These are phyloP conservation scores for Trichogramma evanescens DNA, from an alignment of 2,888 invertebrate species.

Conservation along the genomic window DNA sequence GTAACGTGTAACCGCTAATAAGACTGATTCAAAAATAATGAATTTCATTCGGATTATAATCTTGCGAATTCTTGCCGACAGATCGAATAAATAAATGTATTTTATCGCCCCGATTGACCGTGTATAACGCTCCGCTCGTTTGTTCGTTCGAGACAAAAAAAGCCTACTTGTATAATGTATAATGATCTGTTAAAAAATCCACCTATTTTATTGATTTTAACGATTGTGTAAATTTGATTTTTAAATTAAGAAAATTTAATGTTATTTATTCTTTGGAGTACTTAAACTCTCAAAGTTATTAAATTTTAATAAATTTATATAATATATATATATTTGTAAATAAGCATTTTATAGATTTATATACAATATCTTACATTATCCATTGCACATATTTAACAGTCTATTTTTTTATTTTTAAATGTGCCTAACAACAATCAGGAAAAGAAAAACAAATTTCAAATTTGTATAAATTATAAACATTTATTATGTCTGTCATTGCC, in stretches of 20 bases:
- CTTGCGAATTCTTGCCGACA: too few relatives aligned
- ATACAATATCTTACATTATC: too few relatives aligned
- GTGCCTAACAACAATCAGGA: conserved; percentile 24
- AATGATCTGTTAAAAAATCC: conserved; percentile 15
- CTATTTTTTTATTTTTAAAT: conserved; percentile 20
- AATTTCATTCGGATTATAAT: too few relatives aligned
- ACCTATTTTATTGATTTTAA: conserved; percentile 20
- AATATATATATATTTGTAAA: conserved; percentile 16
- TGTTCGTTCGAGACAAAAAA: not conserved
- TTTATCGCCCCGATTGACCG: not conserved
- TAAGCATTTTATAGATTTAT: conserved; percentile 11
- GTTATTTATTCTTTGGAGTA: conserved; percentile 15
- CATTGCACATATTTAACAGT: conserved; percentile 15
- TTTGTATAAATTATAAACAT: conserved; percentile 37
- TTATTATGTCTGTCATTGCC: conserved; percentile 24
- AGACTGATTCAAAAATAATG: too few relatives aligned
- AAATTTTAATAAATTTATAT: conserved; percentile 12
- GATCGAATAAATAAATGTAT: not conserved
- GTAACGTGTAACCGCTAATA: too few relatives aligned
- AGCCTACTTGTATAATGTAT: conserved; percentile 1
- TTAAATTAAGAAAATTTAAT: conserved; percentile 7
- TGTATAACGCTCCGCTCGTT: too few relatives aligned
- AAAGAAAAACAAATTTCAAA: conserved; percentile 36
- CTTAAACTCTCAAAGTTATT: conserved; percentile 17
- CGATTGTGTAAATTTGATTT: conserved; percentile 17